Base-by-base conservation (phyloP, 2,797 vertebrate genomes). In the Amniataba percoides region DNA sequence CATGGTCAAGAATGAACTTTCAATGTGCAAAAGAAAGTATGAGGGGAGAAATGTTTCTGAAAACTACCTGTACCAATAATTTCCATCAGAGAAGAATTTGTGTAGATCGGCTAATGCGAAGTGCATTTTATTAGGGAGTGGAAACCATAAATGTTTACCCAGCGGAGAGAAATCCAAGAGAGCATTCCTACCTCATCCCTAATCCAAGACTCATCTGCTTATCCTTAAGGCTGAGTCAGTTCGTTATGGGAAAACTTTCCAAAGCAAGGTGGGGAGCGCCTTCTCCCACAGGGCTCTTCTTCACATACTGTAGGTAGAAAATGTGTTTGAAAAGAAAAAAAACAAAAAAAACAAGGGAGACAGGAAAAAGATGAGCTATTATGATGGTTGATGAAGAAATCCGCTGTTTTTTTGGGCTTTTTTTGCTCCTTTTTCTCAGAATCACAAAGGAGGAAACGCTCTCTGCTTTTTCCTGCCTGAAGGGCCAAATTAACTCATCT, bases 151-250 rank as follows among this genome's bases (percentile, higher is more conserved):
- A 79, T 9, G 45, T 89, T 88, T 65, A 90, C 65, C 71, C 74
- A 53, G 55, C 34, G 78, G 74, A 83, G 77, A 65, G 61, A 79
- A 80, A 83, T 86, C 80, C 84, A 90, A 84, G 74, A 51, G 66
- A 88, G 83, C 88, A 81, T 88, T 89, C 86, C 81, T 69, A 72
- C 76, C 77, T 81, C 51, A 66, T 79, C 85, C 77, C 58, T 87
- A 80, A 83, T 83, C 80, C 83, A 77, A 79, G 73, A 86, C 74
- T 88, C 85, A 81, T 89, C 84, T 87, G 83, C 81, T 86, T 81
- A 76, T 88, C 82, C 86, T 88, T 74, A 88, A 87, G 81, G 71
- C 73, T 86, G 79, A 88, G 68, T 89, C 81, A 77, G 63, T 74
- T 45, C 55, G 79, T 77, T 62, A 69, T 81, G 75, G 78, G 78